Evolutionary conservation across 2,797 vertebrate genomes (phyloP).

Genomic region (Sphaeramia orbicularis): DNA sequence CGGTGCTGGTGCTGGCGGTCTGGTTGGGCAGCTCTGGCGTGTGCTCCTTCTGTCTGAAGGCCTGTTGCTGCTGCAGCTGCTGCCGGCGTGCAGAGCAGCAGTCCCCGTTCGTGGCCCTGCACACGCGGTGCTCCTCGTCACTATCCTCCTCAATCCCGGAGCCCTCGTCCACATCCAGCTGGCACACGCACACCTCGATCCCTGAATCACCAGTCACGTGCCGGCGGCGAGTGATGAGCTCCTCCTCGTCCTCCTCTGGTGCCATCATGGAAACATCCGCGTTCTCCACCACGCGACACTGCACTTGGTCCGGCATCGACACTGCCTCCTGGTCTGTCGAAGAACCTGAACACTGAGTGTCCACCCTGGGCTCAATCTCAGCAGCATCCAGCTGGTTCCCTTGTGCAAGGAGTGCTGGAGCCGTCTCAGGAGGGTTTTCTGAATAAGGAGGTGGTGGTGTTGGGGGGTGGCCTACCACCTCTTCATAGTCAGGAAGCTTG

Average conservation of each 20-base stretch:
- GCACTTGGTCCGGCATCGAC: slow-evolving; percentile 33
- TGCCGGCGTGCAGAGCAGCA: slow-evolving; percentile 75
- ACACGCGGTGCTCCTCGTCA: slow-evolving; percentile 74
- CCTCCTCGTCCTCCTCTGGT: slow-evolving; percentile 62
- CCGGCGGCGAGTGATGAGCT: slow-evolving; percentile 83
- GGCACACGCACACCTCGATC: slow-evolving; percentile 88
- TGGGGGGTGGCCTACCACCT: slow-evolving; percentile 87
- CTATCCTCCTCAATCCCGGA: slow-evolving; percentile 80
- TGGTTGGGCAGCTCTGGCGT: slow-evolving; percentile 65
- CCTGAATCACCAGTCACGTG: slow-evolving; percentile 89
- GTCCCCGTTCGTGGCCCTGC: slow-evolving; percentile 69
- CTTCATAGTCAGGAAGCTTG: slow-evolving; percentile 89
- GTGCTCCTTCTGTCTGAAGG: slow-evolving; percentile 75
- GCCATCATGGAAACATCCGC: slow-evolving; percentile 35
- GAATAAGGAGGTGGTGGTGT: slow-evolving; percentile 89
- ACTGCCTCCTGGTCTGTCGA: slow-evolving; percentile 41
- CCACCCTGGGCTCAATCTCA: slow-evolving; percentile 15
- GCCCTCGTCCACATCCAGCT: slow-evolving; percentile 82
- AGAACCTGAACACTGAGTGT: slow-evolving; percentile 25
- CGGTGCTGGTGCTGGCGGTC: slow-evolving; percentile 69
- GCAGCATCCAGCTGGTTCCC: slow-evolving; percentile 47
- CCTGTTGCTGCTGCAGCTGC: slow-evolving; percentile 67
- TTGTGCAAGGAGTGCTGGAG: slow-evolving; percentile 47
- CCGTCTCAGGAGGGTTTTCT: slow-evolving; percentile 75
- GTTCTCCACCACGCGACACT: slow-evolving; percentile 47